Evolutionary conservation across 2,113 vertebrate genomes (phyloP).

Genomic region (Colistium nudipinnis): DNA sequence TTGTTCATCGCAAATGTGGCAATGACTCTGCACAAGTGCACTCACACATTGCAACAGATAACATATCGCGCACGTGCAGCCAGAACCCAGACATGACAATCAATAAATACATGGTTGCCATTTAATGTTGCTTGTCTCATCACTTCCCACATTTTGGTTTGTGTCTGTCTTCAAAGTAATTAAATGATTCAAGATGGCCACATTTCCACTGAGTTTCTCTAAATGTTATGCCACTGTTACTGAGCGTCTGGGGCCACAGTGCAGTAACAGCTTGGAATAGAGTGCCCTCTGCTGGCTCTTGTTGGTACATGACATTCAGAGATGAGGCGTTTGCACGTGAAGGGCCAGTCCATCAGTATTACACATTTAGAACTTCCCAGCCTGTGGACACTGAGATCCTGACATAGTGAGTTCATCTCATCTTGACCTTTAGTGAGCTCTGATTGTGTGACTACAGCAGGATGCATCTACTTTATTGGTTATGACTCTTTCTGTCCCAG

Average conservation of each 20-base stretch:
- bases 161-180: neutral
- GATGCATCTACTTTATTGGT: neutral
- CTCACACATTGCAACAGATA: too few relatives aligned
- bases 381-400: too few relatives aligned
- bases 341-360: neutral
- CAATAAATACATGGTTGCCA: neutral
- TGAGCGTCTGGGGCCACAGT: neutral
- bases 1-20: too few relatives aligned
- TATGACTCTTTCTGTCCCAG: neutral
- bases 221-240: neutral
- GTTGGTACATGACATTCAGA: neutral
- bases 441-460: neutral
- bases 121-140: neutral
- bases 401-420: too few relatives aligned
- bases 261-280: neutral
- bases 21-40: too few relatives aligned
- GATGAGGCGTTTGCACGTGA: neutral
- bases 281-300: constrained; percentile 48
- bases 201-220: neutral
- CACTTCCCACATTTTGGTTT: neutral
- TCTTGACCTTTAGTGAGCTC: too few relatives aligned
- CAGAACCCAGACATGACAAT: neutral
- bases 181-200: neutral
- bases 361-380: too few relatives aligned
- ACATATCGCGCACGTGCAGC: too few relatives aligned